These are phyloP conservation scores for Paraescarpia echinospica DNA, from an alignment of 1,140 invertebrate species.

Conservation along the genomic window DNA sequence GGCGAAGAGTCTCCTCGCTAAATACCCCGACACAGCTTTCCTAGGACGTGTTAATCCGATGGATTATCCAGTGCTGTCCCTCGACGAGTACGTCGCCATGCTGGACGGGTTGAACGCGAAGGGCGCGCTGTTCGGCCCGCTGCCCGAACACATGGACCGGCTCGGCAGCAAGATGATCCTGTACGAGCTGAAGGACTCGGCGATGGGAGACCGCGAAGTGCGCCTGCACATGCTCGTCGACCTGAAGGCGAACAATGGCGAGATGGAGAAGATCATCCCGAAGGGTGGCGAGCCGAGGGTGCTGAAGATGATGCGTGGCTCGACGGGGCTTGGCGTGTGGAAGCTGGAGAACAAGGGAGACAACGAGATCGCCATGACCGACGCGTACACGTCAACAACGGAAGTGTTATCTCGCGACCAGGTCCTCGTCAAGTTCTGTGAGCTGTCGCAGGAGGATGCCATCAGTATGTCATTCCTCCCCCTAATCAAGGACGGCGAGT, in stretches of 20 bases:
- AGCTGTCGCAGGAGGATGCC: constrained; percentile 28
- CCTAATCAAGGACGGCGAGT: constrained; percentile 32
- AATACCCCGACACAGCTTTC: constrained; percentile 30
- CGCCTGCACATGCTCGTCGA: constrained; percentile 23
- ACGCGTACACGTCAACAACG: constrained; percentile 27
- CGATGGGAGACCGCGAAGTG: constrained; percentile 26
- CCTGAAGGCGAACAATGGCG: constrained; percentile 22
- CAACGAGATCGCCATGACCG: constrained; percentile 26
- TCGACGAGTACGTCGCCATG: constrained; percentile 27
- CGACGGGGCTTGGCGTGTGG: constrained; percentile 31
- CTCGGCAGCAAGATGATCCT: constrained; percentile 29
- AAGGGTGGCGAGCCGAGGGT: constrained; percentile 28
- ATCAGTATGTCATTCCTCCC: constrained; percentile 33
- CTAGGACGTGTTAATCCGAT: constrained; percentile 32
- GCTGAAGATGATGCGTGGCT: constrained; percentile 31
- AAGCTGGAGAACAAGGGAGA: constrained; percentile 32
- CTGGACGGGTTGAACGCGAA: constrained; percentile 23
- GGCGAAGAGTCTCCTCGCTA: constrained; percentile 19
- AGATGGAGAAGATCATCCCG: constrained; percentile 29
- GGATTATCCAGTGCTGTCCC: constrained; percentile 26
- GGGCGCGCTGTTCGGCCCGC: constrained; percentile 27
- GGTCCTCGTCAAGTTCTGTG: constrained; percentile 22
- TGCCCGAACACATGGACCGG: constrained; percentile 30
- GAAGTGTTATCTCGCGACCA: constrained; percentile 22
- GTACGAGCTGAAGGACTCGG: constrained; percentile 30